phyloP scores from a whole-genome alignment of 2,888 invertebrate genomes.

The Sinelater perroti region DNA sequence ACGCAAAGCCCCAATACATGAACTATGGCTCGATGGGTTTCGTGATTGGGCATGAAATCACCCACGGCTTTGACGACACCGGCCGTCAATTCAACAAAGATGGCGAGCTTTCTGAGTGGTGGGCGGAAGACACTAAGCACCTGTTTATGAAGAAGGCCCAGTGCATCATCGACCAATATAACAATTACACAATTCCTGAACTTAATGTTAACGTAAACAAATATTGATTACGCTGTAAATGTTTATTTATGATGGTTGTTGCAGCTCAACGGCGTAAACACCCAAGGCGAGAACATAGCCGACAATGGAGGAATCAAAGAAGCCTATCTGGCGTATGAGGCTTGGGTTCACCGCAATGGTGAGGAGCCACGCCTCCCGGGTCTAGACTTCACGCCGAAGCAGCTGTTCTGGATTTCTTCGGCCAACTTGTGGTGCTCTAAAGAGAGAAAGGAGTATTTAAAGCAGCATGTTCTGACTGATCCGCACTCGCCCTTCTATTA shows the following conservation, averaged over 20 bases:
- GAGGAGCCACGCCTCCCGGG: constrained; percentile 71
- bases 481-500: constrained; percentile 70
- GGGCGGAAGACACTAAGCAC: constrained; percentile 23
- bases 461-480: constrained; percentile 78
- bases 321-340: constrained; percentile 70
- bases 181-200: constrained; percentile 81
- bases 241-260: constrained; percentile 4
- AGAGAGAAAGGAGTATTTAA: constrained; percentile 69
- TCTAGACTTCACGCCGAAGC: constrained; percentile 70
- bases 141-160: constrained; percentile 66
- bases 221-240: no score
- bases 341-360: constrained; percentile 72
- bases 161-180: constrained; percentile 91
- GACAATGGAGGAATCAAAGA: constrained; percentile 92
- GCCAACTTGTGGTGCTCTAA: constrained; percentile 89
- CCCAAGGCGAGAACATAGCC: constrained; percentile 91
- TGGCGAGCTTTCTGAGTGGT: constrained; percentile 87
- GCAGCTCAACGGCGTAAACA: constrained; percentile 88
- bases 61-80: constrained; percentile 63
- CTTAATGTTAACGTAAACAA: constrained; percentile 75
- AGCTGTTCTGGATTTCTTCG: constrained; percentile 83
- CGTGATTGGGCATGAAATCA: constrained; percentile 56
- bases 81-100: constrained; percentile 88
- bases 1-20: constrained; percentile 59
- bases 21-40: constrained; percentile 57